These are phyloP conservation scores for Tineola bisselliella DNA, from an alignment of 2,888 invertebrate species.

Conservation along the genomic window DNA sequence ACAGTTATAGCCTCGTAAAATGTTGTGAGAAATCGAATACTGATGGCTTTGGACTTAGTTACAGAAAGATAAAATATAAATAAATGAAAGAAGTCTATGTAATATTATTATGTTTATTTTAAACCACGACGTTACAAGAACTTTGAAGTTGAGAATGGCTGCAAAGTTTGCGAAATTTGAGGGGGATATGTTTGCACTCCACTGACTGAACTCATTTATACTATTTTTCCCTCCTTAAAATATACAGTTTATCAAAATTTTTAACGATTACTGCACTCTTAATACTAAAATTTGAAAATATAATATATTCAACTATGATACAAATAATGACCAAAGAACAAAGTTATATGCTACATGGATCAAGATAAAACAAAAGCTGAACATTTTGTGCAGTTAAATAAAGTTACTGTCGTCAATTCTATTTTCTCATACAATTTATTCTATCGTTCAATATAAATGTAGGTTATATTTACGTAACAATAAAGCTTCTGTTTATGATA, in stretches of 20 bases:
- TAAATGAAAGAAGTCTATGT: no score
- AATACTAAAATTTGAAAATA: no score
- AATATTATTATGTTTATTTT: no score
- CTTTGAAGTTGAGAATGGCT: no score
- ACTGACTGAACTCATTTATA: no score
- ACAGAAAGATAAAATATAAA: slow-evolving; percentile 3
- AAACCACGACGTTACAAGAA: no score
- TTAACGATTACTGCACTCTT: no score
- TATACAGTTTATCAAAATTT: no score
- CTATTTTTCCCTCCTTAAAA: no score
- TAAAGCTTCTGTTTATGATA: background rate
- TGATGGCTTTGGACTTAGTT: background rate
- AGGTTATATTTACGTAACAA: slow-evolving; percentile 6
- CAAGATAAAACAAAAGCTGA: background rate
- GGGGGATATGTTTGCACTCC: no score
- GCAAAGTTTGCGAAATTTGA: no score
- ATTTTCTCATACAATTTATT: slow-evolving; percentile 11
- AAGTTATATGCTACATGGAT: background rate
- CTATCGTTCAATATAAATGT: slow-evolving; percentile 5
- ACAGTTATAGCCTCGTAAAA: background rate
- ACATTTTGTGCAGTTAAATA: slow-evolving; percentile 2
- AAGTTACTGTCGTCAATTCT: slow-evolving; percentile 4
- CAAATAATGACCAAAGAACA: slow-evolving; percentile 1
- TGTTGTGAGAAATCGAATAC: background rate
- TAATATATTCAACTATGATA: background rate